phyloP scores from a whole-genome alignment of 2,113 vertebrate genomes.

The Tupaia tana region DNA sequence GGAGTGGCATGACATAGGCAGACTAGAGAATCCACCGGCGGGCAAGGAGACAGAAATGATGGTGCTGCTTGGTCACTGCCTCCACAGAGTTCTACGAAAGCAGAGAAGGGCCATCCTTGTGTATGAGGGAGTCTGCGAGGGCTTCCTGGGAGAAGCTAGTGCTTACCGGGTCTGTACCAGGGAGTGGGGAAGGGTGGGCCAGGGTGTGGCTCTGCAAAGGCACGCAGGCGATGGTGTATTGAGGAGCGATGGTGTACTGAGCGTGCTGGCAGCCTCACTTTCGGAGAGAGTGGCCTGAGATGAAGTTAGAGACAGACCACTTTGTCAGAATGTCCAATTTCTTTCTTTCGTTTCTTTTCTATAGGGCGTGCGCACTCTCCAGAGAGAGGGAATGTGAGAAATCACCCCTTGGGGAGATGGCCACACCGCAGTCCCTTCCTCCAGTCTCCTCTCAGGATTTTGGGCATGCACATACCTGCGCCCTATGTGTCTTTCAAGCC shows the following conservation, averaged over 20 bases:
- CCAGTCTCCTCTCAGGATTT: too few relatives aligned
- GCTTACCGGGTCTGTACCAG: not conserved
- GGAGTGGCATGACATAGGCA: not conserved
- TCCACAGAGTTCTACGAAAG: not conserved
- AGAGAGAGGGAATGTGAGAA: too few relatives aligned
- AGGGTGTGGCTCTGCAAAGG: not conserved
- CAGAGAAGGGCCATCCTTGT: not conserved
- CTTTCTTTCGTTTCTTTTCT: too few relatives aligned
- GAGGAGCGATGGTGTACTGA: not conserved
- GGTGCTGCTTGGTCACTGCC: not conserved
- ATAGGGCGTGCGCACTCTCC: too few relatives aligned
- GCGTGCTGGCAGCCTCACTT: not conserved
- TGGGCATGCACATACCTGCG: too few relatives aligned
- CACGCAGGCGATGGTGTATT: not conserved
- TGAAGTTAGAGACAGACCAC: not conserved
- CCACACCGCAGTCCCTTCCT: too few relatives aligned
- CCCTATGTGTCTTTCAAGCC: too few relatives aligned
- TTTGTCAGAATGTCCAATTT: too few relatives aligned
- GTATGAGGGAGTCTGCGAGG: not conserved
- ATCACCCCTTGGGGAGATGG: too few relatives aligned
- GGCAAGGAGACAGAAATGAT: not conserved
- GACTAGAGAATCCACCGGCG: not conserved
- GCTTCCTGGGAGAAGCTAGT: not conserved
- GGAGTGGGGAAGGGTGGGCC: not conserved
- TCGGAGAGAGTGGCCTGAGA: not conserved